Conservation (phyloP, 2,797 vertebrate species). For the Danio aesculapii region DNA sequence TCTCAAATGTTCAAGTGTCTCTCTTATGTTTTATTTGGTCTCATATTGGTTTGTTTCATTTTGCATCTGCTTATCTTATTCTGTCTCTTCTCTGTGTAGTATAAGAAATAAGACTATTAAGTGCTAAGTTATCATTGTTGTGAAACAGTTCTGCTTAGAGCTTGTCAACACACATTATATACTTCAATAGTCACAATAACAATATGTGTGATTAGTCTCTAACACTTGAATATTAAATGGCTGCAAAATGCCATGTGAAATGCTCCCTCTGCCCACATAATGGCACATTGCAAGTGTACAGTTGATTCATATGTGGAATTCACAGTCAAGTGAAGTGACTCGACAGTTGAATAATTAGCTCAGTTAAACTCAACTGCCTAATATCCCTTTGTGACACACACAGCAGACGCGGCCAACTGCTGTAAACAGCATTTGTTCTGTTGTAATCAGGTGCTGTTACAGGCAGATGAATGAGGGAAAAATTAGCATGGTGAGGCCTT, state of each 20-base stretch:
- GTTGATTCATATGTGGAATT: slow-evolving; percentile 58
- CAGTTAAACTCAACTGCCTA: slow-evolving; percentile 55
- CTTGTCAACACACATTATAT: slow-evolving; percentile 10
- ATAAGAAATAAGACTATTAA: background rate
- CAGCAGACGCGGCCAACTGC: slow-evolving; percentile 28
- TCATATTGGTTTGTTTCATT: background rate
- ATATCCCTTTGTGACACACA: slow-evolving; percentile 57
- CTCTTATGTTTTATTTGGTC: background rate
- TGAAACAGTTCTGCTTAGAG: slow-evolving; percentile 14
- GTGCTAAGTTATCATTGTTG: background rate
- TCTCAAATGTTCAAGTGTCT: background rate
- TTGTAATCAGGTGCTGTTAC: slow-evolving; percentile 38
- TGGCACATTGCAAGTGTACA: slow-evolving; percentile 49
- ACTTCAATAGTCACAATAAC: slow-evolving; percentile 24
- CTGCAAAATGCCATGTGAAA: slow-evolving; percentile 22
- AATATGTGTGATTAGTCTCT: slow-evolving; percentile 34
- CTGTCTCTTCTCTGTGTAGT: too few species aligned
- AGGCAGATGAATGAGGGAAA: slow-evolving; percentile 32
- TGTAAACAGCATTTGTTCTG: slow-evolving; percentile 34
- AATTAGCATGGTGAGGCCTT: slow-evolving; percentile 31
- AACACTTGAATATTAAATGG: slow-evolving; percentile 30
- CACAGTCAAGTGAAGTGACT: slow-evolving; percentile 61
- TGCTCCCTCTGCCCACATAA: slow-evolving; percentile 20
- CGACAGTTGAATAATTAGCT: slow-evolving; percentile 60
- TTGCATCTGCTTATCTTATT: background rate